A percentile compares a stretch with the other conserved stretches of the same genome.
Conservation (phyloP, 2,113 vertebrate species). For the Ctenodactylus gundi region DNA sequence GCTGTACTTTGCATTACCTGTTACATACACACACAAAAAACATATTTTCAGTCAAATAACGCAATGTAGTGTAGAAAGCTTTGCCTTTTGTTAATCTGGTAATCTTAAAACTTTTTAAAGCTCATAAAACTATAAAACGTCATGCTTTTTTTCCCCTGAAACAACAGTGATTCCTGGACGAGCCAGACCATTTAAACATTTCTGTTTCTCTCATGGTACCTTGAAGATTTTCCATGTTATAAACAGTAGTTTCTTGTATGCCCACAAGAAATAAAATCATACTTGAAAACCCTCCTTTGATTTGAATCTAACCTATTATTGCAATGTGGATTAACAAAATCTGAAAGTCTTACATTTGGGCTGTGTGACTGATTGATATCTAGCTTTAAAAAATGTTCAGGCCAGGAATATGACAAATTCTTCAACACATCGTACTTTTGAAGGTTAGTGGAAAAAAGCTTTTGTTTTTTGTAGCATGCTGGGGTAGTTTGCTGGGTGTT, state of each 20-base stretch:
- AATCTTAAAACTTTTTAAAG: conserved; percentile 18
- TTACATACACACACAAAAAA: not conserved
- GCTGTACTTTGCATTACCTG: not conserved
- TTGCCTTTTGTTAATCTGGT: not conserved
- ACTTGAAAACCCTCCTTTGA: not conserved
- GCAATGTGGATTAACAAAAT: not conserved
- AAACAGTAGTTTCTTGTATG: conserved; percentile 1
- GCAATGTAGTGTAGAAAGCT: not conserved
- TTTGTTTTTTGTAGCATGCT: not conserved
- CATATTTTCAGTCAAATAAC: conserved; percentile 22
- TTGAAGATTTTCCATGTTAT: conserved; percentile 40
- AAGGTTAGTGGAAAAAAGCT: not conserved
- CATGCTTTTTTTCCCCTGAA: not conserved
- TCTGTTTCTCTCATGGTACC: not conserved
- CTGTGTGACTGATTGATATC: conserved; percentile 5
- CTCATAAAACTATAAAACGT: conserved; percentile 34
- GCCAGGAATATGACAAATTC: not conserved
- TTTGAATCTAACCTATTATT: not conserved
- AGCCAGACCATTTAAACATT: conserved; percentile 29
- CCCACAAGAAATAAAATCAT: not conserved
- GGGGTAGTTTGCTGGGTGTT: not conserved
- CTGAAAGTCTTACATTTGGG: not conserved
- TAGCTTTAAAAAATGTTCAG: not conserved
- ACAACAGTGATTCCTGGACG: not conserved
- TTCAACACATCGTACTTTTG: not conserved